Evolutionary conservation across 2,888 invertebrate genomes (phyloP).

Genomic region (Hypomecis punctinalis): DNA sequence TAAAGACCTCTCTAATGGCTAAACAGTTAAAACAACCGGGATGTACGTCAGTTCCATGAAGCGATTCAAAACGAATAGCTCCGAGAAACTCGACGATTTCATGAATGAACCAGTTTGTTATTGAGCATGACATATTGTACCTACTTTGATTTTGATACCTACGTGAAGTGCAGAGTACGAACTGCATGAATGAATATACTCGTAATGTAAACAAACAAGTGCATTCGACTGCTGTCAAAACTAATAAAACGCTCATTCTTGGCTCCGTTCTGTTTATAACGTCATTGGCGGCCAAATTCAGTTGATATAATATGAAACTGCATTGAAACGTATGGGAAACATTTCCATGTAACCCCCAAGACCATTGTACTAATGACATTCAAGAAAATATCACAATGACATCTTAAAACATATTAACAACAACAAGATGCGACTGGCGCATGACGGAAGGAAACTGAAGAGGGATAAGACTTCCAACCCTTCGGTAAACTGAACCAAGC

Average conservation of each 20-base stretch:
- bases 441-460: too few relatives aligned
- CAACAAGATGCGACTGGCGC: too few relatives aligned
- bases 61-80: slow-evolving; percentile 1
- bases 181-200: slow-evolving; percentile 30
- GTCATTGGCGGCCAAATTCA: background rate
- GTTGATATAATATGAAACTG: too few relatives aligned
- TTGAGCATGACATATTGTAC: slow-evolving; percentile 16
- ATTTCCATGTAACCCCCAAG: too few relatives aligned
- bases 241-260: slow-evolving; percentile 29
- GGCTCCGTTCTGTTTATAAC: slow-evolving; percentile 20
- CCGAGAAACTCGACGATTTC: slow-evolving; percentile 6
- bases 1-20: too few relatives aligned
- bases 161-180: slow-evolving; percentile 12
- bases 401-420: too few relatives aligned
- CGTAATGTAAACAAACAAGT: slow-evolving; percentile 30
- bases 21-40: too few relatives aligned
- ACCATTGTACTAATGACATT: too few relatives aligned
- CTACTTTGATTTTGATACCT: slow-evolving; percentile 8
- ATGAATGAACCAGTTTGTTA: slow-evolving; percentile 28
- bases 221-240: slow-evolving; percentile 24
- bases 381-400: too few relatives aligned
- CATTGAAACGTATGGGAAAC: too few relatives aligned
- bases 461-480: too few relatives aligned
- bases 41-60: slow-evolving; percentile 1
- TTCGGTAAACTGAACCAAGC: too few relatives aligned